Evolutionary conservation across 2,113 vertebrate species (phyloP).

Genomic region (Mastomys natalensis): DNA sequence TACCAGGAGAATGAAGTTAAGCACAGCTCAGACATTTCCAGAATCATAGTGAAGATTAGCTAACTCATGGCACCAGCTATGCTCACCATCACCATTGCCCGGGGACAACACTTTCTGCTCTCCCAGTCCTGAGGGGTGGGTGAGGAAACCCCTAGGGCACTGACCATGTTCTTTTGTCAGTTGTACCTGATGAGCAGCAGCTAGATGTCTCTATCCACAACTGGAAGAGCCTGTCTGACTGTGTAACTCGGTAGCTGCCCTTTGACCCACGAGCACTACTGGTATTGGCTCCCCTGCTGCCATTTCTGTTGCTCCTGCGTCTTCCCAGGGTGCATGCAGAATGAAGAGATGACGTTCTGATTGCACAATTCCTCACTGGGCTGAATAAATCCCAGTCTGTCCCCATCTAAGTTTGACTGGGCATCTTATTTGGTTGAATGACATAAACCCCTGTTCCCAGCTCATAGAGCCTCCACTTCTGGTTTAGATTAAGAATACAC

Average conservation of each 20-base stretch:
- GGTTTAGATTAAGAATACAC: constrained; percentile 7
- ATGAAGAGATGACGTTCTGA: background rate
- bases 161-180: background rate
- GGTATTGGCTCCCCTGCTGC: too few relatives aligned
- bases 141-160: background rate
- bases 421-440: background rate
- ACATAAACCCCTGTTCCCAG: background rate
- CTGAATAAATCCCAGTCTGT: background rate
- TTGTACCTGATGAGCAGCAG: background rate
- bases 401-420: background rate
- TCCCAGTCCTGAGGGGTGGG: background rate
- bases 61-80: background rate
- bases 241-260: background rate
- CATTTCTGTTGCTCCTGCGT: background rate
- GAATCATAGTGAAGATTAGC: background rate
- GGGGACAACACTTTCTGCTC: background rate
- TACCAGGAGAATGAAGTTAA: background rate
- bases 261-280: background rate
- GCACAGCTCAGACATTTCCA: background rate
- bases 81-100: background rate
- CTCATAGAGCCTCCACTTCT: background rate
- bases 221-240: background rate
- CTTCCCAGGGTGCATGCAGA: background rate
- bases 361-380: background rate
- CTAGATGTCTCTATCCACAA: background rate